Evolutionary conservation across 2,113 vertebrate species (phyloP).

Genomic region (Zootoca vivipara): DNA sequence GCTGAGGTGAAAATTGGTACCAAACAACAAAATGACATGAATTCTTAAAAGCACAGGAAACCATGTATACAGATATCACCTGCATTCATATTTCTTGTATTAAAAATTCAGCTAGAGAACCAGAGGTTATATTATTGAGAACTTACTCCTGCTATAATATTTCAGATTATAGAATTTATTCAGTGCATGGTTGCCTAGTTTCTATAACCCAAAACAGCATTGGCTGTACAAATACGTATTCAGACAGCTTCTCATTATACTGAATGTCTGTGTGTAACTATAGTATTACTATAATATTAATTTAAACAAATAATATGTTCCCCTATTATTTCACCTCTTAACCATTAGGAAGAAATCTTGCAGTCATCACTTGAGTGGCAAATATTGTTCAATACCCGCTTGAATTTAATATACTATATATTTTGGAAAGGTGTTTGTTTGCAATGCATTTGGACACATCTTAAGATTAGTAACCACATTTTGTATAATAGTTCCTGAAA

Average conservation of each 20-base stretch:
- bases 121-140: conserved; percentile 27
- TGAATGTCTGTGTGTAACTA: not conserved
- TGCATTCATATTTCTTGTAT: conserved; percentile 63
- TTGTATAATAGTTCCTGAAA: no score
- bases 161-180: not conserved
- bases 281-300: not conserved
- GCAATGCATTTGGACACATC: no score
- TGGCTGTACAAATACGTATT: conserved; percentile 5
- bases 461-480: no score
- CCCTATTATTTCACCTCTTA: not conserved
- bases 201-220: conserved; percentile 12
- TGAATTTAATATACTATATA: not conserved
- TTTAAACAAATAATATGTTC: not conserved
- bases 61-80: conserved; percentile 64
- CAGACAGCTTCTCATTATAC: not conserved
- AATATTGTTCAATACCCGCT: not conserved
- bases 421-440: no score
- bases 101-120: conserved; percentile 24
- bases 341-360: not conserved
- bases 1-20: conserved; percentile 81
- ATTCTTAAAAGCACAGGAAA: conserved; percentile 75
- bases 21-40: conserved; percentile 76
- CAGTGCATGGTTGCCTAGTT: not conserved
- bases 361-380: not conserved
- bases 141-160: conserved; percentile 9